These are phyloP conservation scores for Anadara kagoshimensis DNA, from an alignment of 1,140 invertebrate genomes.

Conservation along the genomic window DNA sequence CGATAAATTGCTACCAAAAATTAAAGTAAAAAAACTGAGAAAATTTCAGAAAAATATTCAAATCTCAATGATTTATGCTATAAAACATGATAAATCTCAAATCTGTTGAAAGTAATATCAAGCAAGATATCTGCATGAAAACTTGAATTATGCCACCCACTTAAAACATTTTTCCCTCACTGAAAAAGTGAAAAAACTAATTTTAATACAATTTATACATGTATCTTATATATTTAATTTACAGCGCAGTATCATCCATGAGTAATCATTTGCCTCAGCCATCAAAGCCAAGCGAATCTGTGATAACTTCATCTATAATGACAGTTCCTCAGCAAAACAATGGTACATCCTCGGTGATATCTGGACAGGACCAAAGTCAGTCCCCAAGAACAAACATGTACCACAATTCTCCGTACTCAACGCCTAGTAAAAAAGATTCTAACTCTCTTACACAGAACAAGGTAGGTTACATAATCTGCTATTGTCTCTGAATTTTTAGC, in stretches of 20 bases:
- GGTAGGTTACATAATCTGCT: not conserved
- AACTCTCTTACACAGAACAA: constrained; percentile 31
- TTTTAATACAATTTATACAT: no score
- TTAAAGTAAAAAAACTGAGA: no score
- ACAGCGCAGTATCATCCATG: constrained; percentile 46
- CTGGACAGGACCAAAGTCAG: constrained; percentile 36
- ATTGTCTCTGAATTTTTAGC: no score
- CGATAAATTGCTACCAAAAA: no score
- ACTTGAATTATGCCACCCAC: no score
- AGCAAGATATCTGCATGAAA: no score
- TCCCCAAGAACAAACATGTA: constrained; percentile 58
- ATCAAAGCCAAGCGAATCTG: constrained; percentile 49
- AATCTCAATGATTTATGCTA: no score
- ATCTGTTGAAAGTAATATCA: no score
- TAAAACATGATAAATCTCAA: no score
- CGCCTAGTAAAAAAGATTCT: constrained; percentile 61
- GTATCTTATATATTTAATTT: not conserved
- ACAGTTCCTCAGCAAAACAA: constrained; percentile 46
- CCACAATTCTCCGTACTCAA: constrained; percentile 63
- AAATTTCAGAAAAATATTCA: no score
- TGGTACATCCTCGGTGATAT: constrained; percentile 37
- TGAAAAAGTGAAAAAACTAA: no score
- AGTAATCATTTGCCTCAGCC: constrained; percentile 54
- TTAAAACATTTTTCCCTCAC: no score
- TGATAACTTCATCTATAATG: constrained; percentile 53